Percentiles rank a stretch among this genome's conserved stretches.
These are phyloP conservation scores for Blennius ocellaris DNA, from an alignment of 2,113 vertebrate genomes.

Conservation along the genomic window DNA sequence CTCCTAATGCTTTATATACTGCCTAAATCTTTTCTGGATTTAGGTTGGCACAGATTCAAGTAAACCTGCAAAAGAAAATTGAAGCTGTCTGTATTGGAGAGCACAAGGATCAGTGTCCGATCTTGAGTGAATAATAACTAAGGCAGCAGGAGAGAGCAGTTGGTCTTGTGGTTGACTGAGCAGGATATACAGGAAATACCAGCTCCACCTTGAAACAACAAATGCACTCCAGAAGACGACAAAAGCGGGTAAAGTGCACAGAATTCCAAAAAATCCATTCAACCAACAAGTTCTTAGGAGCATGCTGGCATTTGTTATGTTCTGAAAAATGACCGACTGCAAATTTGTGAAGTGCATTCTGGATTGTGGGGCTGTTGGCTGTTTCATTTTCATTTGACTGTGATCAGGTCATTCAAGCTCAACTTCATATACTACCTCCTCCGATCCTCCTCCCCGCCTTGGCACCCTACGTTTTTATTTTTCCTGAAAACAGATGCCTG, in stretches of 20 bases:
- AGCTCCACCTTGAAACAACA: slow-evolving; percentile 77
- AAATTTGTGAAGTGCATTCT: not conserved
- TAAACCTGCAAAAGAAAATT: slow-evolving; percentile 8
- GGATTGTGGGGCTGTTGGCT: not conserved
- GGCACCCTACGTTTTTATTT: slow-evolving; percentile 70
- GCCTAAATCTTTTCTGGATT: not conserved
- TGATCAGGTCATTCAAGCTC: slow-evolving; percentile 30
- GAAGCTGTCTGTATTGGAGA: not conserved
- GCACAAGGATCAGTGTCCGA: not conserved
- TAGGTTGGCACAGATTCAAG: not conserved
- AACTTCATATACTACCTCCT: slow-evolving; percentile 28
- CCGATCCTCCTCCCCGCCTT: slow-evolving; percentile 33
- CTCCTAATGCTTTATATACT: slow-evolving; percentile 50
- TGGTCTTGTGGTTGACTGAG: slow-evolving; percentile 49
- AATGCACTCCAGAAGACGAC: slow-evolving; percentile 45
- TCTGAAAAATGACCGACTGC: no score
- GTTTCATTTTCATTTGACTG: slow-evolving; percentile 10
- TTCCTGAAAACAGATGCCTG: slow-evolving; percentile 80
- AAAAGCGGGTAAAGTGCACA: slow-evolving; percentile 26
- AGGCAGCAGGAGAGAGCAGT: slow-evolving; percentile 23
- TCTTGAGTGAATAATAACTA: slow-evolving; percentile 5
- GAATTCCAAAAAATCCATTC: not conserved
- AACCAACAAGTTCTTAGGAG: not conserved
- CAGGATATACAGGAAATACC: slow-evolving; percentile 84
- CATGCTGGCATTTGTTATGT: not conserved